These are phyloP conservation scores for Phalacrocorax carbo DNA, from an alignment of 2,113 vertebrate genomes.

Conservation along the genomic window DNA sequence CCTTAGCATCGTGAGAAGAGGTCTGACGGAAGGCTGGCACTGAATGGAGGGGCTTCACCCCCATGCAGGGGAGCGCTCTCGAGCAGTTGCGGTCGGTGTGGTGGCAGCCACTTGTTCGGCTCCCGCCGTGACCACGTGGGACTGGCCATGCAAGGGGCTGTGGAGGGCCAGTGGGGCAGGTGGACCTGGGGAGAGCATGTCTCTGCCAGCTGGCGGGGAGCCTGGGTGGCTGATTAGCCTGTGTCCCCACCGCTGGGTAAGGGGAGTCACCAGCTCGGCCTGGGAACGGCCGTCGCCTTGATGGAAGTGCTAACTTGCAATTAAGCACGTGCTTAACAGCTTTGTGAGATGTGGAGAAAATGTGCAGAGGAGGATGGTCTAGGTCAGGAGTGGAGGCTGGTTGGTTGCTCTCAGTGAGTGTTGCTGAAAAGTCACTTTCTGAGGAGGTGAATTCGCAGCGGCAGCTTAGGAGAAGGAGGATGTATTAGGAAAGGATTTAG, in stretches of 20 bases:
- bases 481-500: not conserved
- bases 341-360: not conserved
- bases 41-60: fast-evolving
- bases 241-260: fast-evolving
- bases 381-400: not conserved
- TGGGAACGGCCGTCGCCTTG: fast-evolving
- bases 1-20: fast-evolving
- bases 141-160: not conserved
- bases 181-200: not conserved
- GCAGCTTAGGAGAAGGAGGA: not conserved
- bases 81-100: fast-evolving
- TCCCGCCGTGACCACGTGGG: fast-evolving
- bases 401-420: not conserved
- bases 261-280: not conserved
- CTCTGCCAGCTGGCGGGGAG: not conserved
- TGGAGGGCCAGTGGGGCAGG: fast-evolving
- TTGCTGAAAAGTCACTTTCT: not conserved
- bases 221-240: not conserved
- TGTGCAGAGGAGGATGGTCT: not conserved
- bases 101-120: not conserved
- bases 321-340: not conserved
- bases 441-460: not conserved
- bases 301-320: not conserved
- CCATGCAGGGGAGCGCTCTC: fast-evolving
- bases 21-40: not conserved